Conservation (phyloP, 2,888 invertebrate genomes). For the Pristionchus maxplancki region DNA sequence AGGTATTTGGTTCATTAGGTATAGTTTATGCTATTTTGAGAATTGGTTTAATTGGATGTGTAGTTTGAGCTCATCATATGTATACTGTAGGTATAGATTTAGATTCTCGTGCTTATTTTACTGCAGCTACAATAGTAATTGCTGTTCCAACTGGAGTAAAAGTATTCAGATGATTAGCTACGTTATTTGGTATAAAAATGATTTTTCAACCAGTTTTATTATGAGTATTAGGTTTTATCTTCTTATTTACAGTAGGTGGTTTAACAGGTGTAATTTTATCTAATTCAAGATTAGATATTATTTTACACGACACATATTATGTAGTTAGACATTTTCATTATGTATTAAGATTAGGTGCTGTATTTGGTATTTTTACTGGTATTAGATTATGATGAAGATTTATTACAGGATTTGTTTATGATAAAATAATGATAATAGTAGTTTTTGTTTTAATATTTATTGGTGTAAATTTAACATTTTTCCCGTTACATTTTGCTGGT, state of each 20-base stretch:
- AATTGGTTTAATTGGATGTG: conserved; percentile 88
- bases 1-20: conserved; percentile 71
- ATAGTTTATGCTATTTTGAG: conserved; percentile 88
- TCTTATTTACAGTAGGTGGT: conserved; percentile 87
- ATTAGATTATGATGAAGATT: conserved; percentile 86
- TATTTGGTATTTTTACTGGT: conserved; percentile 87
- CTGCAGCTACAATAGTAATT: conserved; percentile 90
- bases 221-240: conserved; percentile 87
- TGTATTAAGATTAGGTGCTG: conserved; percentile 87
- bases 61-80: conserved; percentile 90
- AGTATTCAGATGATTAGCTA: conserved; percentile 87
- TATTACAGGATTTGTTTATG: conserved; percentile 83
- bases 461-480: conserved; percentile 87
- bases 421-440: conserved; percentile 83
- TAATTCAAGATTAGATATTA: conserved; percentile 87
- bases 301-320: conserved; percentile 89
- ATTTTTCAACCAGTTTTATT: conserved; percentile 82
- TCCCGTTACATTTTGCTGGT: conserved; percentile 88
- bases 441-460: conserved; percentile 86
- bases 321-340: conserved; percentile 90
- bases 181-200: conserved; percentile 84
- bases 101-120: conserved; percentile 89
- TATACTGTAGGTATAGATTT: conserved; percentile 90
- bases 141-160: conserved; percentile 90
- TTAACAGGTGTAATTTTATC: conserved; percentile 82